phyloP scores from a whole-genome alignment of 2,113 vertebrate species.

The Limanda limanda region DNA sequence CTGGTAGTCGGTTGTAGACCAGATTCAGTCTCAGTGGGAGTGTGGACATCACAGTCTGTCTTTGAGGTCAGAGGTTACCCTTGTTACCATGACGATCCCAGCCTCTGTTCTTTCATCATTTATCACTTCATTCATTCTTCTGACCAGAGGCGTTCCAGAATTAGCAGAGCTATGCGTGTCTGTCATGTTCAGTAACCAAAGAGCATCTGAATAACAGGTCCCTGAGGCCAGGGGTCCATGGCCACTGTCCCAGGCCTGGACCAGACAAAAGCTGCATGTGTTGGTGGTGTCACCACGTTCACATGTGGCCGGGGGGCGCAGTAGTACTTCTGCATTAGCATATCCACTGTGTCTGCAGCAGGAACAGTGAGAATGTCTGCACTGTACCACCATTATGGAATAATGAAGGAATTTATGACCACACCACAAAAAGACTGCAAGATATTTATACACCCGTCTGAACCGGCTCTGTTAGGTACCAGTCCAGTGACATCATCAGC shows the following conservation, averaged over 20 bases:
- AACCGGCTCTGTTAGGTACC: too few relatives aligned
- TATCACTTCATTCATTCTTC: constrained; percentile 50
- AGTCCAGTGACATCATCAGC: too few relatives aligned
- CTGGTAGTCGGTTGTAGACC: too few relatives aligned
- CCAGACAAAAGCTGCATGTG: constrained; percentile 64
- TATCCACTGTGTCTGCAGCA: constrained; percentile 57
- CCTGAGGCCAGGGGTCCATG: constrained; percentile 61
- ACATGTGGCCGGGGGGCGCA: constrained; percentile 26
- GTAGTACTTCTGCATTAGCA: constrained; percentile 61
- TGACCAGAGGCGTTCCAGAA: constrained; percentile 63
- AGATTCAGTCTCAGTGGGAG: not conserved
- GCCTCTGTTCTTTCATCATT: constrained; percentile 44
- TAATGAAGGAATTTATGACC: constrained; percentile 74
- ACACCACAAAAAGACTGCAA: constrained; percentile 67
- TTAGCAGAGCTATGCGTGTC: constrained; percentile 64
- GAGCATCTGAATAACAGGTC: constrained; percentile 69
- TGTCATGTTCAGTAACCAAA: constrained; percentile 66
- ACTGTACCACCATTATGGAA: constrained; percentile 62
- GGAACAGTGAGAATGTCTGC: constrained; percentile 69
- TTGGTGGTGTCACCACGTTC: constrained; percentile 36
- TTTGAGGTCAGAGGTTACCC: constrained; percentile 33
- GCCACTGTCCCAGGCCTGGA: constrained; percentile 30
- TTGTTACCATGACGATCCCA: constrained; percentile 4
- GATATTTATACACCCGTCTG: constrained; percentile 59
- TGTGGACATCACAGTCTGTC: not conserved